Percentiles rank a stretch among this genome's conserved stretches.
phyloP scores from a whole-genome alignment of 2,888 invertebrate species.

The Ephialtes manifestator region DNA sequence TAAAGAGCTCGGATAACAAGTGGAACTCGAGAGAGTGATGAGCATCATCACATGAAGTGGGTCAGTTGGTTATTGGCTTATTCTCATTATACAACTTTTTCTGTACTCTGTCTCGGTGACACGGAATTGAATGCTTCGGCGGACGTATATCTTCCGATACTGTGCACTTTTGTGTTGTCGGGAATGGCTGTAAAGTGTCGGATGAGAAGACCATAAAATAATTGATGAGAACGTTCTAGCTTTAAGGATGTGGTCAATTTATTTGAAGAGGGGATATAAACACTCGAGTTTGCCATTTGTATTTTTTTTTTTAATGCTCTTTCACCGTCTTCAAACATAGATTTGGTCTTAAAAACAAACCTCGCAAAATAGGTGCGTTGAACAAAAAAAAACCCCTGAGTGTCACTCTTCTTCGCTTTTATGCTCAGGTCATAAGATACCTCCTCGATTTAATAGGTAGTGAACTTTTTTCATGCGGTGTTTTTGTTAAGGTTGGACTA shows the following conservation, averaged over 20 bases:
- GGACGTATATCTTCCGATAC: neutral
- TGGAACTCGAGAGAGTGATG: slow-evolving; percentile 58
- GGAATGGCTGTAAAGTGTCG: neutral
- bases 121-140: slow-evolving; percentile 18
- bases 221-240: slow-evolving; percentile 1
- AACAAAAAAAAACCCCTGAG: too few species aligned
- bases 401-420: too few species aligned
- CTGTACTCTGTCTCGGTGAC: neutral
- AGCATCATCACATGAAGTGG: slow-evolving; percentile 52
- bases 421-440: too few species aligned
- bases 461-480: too few species aligned
- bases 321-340: too few species aligned
- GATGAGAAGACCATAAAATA: slow-evolving; percentile 20
- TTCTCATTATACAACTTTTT: slow-evolving; percentile 57
- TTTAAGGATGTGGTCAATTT: slow-evolving; percentile 27
- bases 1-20: slow-evolving; percentile 51
- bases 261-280: slow-evolving; percentile 1
- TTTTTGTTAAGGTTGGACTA: too few species aligned
- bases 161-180: neutral
- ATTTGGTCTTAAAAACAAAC: too few species aligned
- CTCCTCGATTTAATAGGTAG: too few species aligned
- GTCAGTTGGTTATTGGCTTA: slow-evolving; percentile 67
- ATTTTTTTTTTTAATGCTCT: too few species aligned
- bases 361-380: too few species aligned
- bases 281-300: slow-evolving; percentile 19